Conservation (phyloP, 2,888 invertebrate genomes). For the Dusona sp. region DNA sequence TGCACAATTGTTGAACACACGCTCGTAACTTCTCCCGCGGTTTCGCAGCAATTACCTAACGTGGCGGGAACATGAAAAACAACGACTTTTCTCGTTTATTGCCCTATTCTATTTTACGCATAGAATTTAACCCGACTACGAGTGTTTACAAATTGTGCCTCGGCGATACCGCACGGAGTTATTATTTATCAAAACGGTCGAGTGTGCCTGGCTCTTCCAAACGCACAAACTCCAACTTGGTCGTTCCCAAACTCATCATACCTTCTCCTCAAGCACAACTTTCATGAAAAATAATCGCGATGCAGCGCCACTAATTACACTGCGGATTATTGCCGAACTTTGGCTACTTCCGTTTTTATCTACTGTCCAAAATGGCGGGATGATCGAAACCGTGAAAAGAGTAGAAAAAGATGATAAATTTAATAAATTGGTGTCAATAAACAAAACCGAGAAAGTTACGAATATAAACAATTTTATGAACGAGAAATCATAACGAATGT, state of each 20-base stretch:
- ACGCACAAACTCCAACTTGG: slow-evolving; percentile 5
- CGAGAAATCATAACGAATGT: background rate
- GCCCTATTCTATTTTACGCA: background rate
- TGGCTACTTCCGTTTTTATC: slow-evolving; percentile 2
- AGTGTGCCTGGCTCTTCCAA: slow-evolving; percentile 16
- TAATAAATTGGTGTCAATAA: background rate
- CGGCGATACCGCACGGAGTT: slow-evolving; percentile 16
- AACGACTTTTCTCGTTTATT: slow-evolving; percentile 7
- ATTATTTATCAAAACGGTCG: slow-evolving; percentile 12
- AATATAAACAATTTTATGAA: background rate
- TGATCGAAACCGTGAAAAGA: background rate
- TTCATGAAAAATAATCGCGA: slow-evolving; percentile 4
- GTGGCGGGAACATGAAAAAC: slow-evolving; percentile 20
- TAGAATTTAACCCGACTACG: slow-evolving; percentile 7
- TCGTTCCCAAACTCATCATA: slow-evolving; percentile 31
- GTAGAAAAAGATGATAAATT: background rate
- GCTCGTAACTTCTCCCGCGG: slow-evolving; percentile 9
- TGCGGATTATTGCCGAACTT: background rate
- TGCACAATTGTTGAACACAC: slow-evolving; percentile 7
- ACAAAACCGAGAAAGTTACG: background rate
- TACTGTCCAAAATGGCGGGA: slow-evolving; percentile 33
- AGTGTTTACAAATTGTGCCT: slow-evolving; percentile 16
- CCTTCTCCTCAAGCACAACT: background rate
- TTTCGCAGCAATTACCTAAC: slow-evolving; percentile 18
- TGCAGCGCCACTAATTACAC: background rate